Conservation (phyloP, 2,113 vertebrate genomes). For the Heloderma charlesbogerti region DNA sequence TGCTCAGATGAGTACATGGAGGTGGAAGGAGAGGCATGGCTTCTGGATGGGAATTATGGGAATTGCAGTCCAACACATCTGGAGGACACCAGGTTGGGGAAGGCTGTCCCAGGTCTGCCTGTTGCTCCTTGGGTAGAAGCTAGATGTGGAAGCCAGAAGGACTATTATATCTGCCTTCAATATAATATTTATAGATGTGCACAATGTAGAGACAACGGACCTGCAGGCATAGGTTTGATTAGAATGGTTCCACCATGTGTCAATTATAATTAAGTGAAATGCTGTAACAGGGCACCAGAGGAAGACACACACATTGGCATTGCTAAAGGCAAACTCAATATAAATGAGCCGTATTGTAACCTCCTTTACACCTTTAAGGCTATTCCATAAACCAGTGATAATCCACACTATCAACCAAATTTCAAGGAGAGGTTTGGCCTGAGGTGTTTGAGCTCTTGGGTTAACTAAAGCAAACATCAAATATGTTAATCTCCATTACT, state of each 20-base stretch:
- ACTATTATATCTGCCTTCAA: not conserved
- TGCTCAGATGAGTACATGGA: not conserved
- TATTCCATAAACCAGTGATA: not conserved
- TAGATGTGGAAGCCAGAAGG: not conserved
- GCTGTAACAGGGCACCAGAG: not conserved
- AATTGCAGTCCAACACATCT: too few species aligned
- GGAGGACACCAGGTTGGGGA: not conserved
- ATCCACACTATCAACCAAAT: not conserved
- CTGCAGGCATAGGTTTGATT: not conserved
- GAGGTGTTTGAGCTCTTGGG: not conserved
- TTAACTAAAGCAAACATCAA: constrained; percentile 13
- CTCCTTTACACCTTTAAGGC: not conserved
- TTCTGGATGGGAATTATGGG: too few species aligned
- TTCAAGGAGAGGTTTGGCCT: not conserved
- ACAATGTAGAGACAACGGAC: not conserved
- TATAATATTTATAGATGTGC: not conserved
- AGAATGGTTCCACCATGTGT: not conserved
- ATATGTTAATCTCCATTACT: not conserved
- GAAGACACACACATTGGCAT: not conserved
- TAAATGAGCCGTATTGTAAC: not conserved
- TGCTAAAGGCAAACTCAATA: not conserved
- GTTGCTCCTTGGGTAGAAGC: not conserved
- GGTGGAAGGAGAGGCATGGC: not conserved
- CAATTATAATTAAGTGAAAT: not conserved
- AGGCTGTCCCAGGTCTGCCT: not conserved